phyloP scores from a whole-genome alignment of 2,113 vertebrate species.

The rabbit (Oryctolagus cuniculus) region mOryCun1.1 NC_091436.1:120106001-120106500 shows the following conservation, averaged over 20 bases:
- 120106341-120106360: not conserved
- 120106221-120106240: not conserved
- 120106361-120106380: not conserved
- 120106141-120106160: not conserved
- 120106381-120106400: not conserved
- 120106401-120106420: not conserved
- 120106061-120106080: not conserved
- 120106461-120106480: not conserved
- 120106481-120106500: not conserved
- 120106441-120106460: no score
- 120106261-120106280: not conserved
- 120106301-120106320: not conserved
- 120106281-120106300: not conserved
- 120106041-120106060: not conserved
- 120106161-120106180: not conserved
- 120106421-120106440: not conserved
- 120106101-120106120: conserved; percentile 5
- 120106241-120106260: fast-evolving
- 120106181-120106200: not conserved
- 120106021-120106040: not conserved
- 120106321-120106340: not conserved
- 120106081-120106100: not conserved
- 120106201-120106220: not conserved
- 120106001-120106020: not conserved
- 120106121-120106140: not conserved